A percentile compares a stretch with the other conserved stretches of the same genome.
Evolutionary conservation across 1,140 invertebrate genomes (phyloP).

Genomic region (Eumeta japonica): DNA sequence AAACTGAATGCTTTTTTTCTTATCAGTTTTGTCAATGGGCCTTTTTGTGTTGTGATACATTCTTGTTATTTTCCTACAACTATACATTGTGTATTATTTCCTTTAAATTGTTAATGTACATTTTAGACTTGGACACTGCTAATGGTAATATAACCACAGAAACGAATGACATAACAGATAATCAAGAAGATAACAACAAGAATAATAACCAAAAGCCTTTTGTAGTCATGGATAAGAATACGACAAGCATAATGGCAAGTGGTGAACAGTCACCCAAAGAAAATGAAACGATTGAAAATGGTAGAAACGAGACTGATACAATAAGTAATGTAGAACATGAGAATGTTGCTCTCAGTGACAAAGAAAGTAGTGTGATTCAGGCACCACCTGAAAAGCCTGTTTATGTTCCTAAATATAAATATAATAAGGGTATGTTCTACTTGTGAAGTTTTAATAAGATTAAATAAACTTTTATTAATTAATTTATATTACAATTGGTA

Average conservation of each 20-base stretch:
- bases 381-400: constrained; percentile 8
- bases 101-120: too few species aligned
- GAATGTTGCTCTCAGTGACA: constrained; percentile 14
- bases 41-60: too few species aligned
- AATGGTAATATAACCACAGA: constrained; percentile 39
- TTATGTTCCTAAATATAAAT: constrained; percentile 44
- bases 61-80: too few species aligned
- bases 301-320: constrained; percentile 52
- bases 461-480: too few species aligned
- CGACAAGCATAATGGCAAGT: constrained; percentile 28
- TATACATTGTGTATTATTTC: too few species aligned
- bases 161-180: constrained; percentile 28
- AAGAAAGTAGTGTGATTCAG: constrained; percentile 16
- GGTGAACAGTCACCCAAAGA: constrained; percentile 29
- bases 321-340: constrained; percentile 34
- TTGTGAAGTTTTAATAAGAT: neutral
- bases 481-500: too few species aligned
- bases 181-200: constrained; percentile 43
- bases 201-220: constrained; percentile 45
- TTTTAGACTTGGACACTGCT: constrained; percentile 35
- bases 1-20: too few species aligned
- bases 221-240: constrained; percentile 38
- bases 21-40: too few species aligned
- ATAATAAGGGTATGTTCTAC: constrained; percentile 28
- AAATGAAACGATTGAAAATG: constrained; percentile 41